Base-by-base conservation (phyloP, 2,113 vertebrate species). In the Nettapus auritus region DNA sequence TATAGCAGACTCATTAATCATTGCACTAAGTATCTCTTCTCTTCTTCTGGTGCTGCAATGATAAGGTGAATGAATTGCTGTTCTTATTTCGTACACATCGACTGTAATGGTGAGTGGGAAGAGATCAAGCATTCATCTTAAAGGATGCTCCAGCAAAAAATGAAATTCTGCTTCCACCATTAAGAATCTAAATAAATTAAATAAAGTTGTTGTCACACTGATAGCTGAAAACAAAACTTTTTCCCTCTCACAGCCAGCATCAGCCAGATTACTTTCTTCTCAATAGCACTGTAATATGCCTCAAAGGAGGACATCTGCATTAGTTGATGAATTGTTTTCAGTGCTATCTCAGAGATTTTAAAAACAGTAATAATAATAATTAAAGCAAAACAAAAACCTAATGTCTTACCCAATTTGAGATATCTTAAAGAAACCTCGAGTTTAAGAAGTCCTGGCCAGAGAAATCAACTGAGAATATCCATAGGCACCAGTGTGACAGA, bases 1-100 rank as follows among this genome's bases (percentile, higher is more conserved):
- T 96, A 94, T 71, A 94, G 77, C 1, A 25, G 28, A 75, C 82
- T 42, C 83, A 50, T 95, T 96, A 93, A 96, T 97, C 94, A 95
- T 13, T 77, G 75, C 69, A 52, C 52, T 88, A 86, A 96, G 88
- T 73, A 73, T 90, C 44, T 90, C 73, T 20, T 68, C 2, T 4
- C 50, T 88, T 93, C 73, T 78, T 67, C 87, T 63, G 50, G 59
- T 85, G 74, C 82, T 77, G 40, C 36, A 42, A 62, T 46, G 82
- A 86, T 81, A 74, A 92, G 86, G 78, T 34, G 82, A 89, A 92
- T 80, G 63, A 92, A 73, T 90, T 82, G 63, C 75, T 73, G 26
- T 31, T 90, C 87, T 67, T 52, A 74, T 88, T 95, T 83, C 64
- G 44, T 80, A 56, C 46, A 64, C 57, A 50, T 94, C 85, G 94